phyloP scores from a whole-genome alignment of 2,113 vertebrate species.

The Edolisoma coerulescens region DNA sequence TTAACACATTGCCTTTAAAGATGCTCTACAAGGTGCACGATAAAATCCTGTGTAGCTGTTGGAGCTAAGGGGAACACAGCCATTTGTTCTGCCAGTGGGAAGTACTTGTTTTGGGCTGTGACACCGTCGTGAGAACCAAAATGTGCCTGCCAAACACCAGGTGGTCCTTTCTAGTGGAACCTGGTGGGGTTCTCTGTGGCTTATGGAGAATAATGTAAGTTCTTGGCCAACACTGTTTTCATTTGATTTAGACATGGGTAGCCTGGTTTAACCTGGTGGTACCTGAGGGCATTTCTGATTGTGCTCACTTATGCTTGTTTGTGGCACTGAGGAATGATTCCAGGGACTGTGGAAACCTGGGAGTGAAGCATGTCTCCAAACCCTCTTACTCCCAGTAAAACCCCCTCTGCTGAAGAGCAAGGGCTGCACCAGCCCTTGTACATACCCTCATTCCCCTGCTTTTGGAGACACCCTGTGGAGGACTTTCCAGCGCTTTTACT shows the following conservation, averaged over 20 bases:
- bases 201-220: not conserved
- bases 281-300: not conserved
- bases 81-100: not conserved
- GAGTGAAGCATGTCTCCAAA: not conserved
- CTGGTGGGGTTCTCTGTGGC: not conserved
- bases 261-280: not conserved
- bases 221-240: not conserved
- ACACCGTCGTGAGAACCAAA: rapidly evolving
- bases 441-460: not conserved
- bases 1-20: not conserved
- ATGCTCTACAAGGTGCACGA: not conserved
- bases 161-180: not conserved
- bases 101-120: not conserved
- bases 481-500: not conserved
- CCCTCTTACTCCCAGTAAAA: not conserved
- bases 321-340: not conserved
- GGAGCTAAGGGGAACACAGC: not conserved
- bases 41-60: not conserved
- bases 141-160: not conserved
- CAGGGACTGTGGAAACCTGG: not conserved
- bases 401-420: not conserved
- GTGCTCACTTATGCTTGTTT: not conserved
- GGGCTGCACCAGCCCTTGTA: not conserved
- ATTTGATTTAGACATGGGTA: not conserved
- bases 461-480: not conserved